A percentile compares a stretch with the other conserved stretches of the same genome.
Conservation (phyloP, 2,888 invertebrate species). For the Apamea monoglypha region DNA sequence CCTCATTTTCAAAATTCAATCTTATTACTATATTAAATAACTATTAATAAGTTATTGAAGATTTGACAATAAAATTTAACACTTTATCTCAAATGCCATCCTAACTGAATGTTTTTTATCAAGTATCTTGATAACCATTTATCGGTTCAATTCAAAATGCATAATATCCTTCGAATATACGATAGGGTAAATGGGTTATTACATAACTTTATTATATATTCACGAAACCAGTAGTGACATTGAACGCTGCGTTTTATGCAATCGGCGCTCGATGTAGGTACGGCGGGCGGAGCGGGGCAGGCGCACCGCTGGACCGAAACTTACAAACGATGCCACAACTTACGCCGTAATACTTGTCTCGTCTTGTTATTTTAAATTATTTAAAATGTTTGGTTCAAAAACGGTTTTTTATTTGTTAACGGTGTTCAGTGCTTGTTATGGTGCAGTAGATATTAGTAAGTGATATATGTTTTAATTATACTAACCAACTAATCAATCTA, state of each 20-base stretch:
- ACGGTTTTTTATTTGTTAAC: constrained; percentile 67
- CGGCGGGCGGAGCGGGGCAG: constrained; percentile 50
- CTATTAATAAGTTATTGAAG: background rate
- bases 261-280: constrained; percentile 61
- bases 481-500: background rate
- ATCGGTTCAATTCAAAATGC: constrained; percentile 16
- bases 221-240: constrained; percentile 78
- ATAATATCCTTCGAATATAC: constrained; percentile 11
- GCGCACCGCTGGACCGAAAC: constrained; percentile 48
- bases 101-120: background rate
- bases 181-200: constrained; percentile 48
- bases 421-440: constrained; percentile 70
- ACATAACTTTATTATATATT: constrained; percentile 70
- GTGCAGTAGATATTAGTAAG: constrained; percentile 81
- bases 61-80: background rate
- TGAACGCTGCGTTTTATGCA: constrained; percentile 80
- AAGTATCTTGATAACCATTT: background rate
- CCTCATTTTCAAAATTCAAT: background rate
- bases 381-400: constrained; percentile 50
- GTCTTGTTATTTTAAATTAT: constrained; percentile 15
- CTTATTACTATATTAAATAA: background rate
- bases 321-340: constrained; percentile 68
- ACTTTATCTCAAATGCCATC: background rate
- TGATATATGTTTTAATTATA: constrained; percentile 31
- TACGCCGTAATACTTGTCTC: constrained; percentile 64